phyloP scores from a whole-genome alignment of 1,140 invertebrate genomes.

The Drosophila jambulina region DNA sequence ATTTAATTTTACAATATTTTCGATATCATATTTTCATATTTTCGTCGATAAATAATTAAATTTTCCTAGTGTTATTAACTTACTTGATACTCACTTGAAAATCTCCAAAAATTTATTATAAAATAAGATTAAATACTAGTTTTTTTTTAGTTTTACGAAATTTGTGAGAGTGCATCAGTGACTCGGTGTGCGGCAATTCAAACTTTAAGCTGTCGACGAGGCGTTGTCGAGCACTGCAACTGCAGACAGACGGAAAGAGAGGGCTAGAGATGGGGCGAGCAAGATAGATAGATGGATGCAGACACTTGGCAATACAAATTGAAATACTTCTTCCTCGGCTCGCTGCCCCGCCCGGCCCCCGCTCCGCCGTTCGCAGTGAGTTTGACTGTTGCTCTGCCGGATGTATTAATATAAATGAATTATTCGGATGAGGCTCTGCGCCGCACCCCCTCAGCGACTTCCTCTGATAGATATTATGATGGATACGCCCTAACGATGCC shows the following conservation, averaged over 20 bases:
- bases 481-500: conserved; percentile 74
- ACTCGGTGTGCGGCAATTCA: conserved; percentile 66
- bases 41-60: no score
- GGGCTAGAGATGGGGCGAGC: neutral
- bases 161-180: conserved; percentile 28
- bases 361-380: conserved; percentile 14
- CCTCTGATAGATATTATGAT: conserved; percentile 73
- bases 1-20: no score
- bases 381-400: conserved; percentile 48
- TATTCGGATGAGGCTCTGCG: conserved; percentile 54
- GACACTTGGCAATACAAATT: conserved; percentile 65
- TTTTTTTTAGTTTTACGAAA: no score
- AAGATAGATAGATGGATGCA: conserved; percentile 33
- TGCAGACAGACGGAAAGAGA: conserved; percentile 25
- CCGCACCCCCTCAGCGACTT: no score
- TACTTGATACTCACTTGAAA: no score
- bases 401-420: conserved; percentile 78
- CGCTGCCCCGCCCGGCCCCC: neutral
- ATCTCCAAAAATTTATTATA: no score
- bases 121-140: no score
- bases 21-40: neutral
- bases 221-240: conserved; percentile 62
- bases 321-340: conserved; percentile 50
- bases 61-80: no score
- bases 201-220: conserved; percentile 72